Percentiles rank a stretch among this genome's conserved stretches.
Conservation (phyloP, 2,797 vertebrate genomes). For the Rhinoraja longicauda region DNA sequence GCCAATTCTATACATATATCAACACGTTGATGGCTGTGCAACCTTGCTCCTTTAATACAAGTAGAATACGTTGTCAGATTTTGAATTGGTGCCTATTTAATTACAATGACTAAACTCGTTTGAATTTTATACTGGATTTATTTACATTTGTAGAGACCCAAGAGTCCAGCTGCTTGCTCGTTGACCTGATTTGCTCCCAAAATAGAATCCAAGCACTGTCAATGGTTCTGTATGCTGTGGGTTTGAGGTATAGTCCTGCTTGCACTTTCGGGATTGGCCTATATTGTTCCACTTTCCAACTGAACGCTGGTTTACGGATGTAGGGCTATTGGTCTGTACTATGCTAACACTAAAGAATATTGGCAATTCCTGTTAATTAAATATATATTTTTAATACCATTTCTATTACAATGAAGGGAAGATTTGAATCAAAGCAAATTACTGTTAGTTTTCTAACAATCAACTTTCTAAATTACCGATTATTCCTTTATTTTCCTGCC, state of each 20-base stretch:
- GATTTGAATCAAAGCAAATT: neutral
- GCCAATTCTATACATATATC: neutral
- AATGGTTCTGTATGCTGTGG: neutral
- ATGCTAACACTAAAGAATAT: neutral
- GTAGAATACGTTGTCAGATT: conserved; percentile 19
- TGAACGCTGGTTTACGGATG: neutral
- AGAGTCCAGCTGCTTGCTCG: neutral
- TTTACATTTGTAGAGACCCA: conserved; percentile 31
- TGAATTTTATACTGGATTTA: neutral
- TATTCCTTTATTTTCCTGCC: no score
- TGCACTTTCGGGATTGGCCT: neutral
- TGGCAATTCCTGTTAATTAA: neutral
- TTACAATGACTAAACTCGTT: conserved; percentile 21
- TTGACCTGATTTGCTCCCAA: conserved; percentile 10
- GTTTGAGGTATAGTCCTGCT: neutral
- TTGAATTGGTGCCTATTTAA: neutral
- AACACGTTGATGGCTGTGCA: neutral
- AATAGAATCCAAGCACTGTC: neutral
- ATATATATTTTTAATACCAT: neutral
- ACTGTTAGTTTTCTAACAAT: neutral
- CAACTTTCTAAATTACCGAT: neutral
- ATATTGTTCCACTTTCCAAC: neutral
- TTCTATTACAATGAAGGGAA: neutral
- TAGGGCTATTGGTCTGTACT: neutral
- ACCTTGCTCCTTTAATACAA: neutral